phyloP scores from a whole-genome alignment of 2,797 vertebrate species.

The Microctenopoma lineatum region DNA sequence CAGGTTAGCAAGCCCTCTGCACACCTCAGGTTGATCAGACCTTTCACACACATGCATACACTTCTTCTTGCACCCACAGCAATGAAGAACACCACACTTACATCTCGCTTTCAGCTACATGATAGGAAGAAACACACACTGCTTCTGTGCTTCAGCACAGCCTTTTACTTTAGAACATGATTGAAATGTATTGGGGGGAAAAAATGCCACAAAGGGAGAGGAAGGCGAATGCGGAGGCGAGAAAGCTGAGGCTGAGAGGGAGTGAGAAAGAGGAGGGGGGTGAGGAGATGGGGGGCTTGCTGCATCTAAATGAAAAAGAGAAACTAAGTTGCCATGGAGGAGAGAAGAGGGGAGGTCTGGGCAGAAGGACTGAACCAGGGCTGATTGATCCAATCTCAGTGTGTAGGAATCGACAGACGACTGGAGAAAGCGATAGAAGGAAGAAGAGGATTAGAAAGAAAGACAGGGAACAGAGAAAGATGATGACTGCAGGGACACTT shows the following conservation, averaged over 20 bases:
- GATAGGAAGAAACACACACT: slow-evolving; percentile 17
- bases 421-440: slow-evolving; percentile 55
- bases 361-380: slow-evolving; percentile 42
- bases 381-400: slow-evolving; percentile 69
- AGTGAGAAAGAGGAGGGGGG: slow-evolving; percentile 12
- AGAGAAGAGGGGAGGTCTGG: slow-evolving; percentile 33
- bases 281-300: slow-evolving; percentile 28
- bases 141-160: slow-evolving; percentile 37
- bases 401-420: slow-evolving; percentile 60
- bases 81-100: slow-evolving; percentile 23
- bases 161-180: slow-evolving; percentile 57
- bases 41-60: slow-evolving; percentile 26
- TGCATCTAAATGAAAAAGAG: slow-evolving; percentile 59
- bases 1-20: slow-evolving; percentile 70
- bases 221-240: slow-evolving; percentile 24
- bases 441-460: slow-evolving; percentile 57
- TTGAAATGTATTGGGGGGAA: slow-evolving; percentile 52
- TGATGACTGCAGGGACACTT: slow-evolving; percentile 47
- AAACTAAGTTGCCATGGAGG: slow-evolving; percentile 38
- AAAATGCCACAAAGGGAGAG: slow-evolving; percentile 21
- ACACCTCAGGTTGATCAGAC: slow-evolving; percentile 50
- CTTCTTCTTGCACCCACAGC: slow-evolving; percentile 18
- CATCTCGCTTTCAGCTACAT: slow-evolving; percentile 43
- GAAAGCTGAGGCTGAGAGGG: slow-evolving; percentile 37
- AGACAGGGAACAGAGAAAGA: slow-evolving; percentile 44